These are phyloP conservation scores for Percopsis transmontana DNA, from an alignment of 2,113 vertebrate genomes.

Conservation along the genomic window DNA sequence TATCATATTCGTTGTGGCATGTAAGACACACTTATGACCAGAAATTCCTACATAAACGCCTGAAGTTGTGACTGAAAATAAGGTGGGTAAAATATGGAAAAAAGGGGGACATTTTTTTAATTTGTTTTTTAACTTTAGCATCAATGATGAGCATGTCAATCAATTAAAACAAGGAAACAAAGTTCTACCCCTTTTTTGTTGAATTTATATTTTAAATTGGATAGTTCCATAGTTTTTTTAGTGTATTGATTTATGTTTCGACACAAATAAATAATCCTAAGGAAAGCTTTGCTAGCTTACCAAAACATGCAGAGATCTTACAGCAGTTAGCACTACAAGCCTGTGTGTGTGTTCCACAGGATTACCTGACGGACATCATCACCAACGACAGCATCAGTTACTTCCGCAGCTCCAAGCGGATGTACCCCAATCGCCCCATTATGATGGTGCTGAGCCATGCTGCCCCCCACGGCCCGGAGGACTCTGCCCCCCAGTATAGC, in stretches of 20 bases:
- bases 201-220: too few species aligned
- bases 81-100: too few species aligned
- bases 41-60: too few species aligned
- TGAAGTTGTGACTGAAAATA: too few species aligned
- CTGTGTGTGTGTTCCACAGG: constrained; percentile 72
- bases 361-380: constrained; percentile 96
- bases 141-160: too few species aligned
- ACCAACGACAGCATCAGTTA: constrained; percentile 96
- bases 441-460: constrained; percentile 97
- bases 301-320: neutral
- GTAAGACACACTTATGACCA: neutral
- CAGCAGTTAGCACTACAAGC: neutral
- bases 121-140: neutral
- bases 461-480: constrained; percentile 94
- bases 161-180: too few species aligned
- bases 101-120: neutral
- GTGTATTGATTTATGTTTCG: too few species aligned
- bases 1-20: neutral
- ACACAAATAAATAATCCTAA: neutral
- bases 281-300: neutral
- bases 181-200: too few species aligned
- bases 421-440: constrained; percentile 92
- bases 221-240: too few species aligned
- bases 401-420: constrained; percentile 93
- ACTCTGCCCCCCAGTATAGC: constrained; percentile 95